A percentile compares a stretch with the other conserved stretches of the same genome.
Conservation (phyloP, 2,113 vertebrate species). For the Anolis carolinensis region DNA sequence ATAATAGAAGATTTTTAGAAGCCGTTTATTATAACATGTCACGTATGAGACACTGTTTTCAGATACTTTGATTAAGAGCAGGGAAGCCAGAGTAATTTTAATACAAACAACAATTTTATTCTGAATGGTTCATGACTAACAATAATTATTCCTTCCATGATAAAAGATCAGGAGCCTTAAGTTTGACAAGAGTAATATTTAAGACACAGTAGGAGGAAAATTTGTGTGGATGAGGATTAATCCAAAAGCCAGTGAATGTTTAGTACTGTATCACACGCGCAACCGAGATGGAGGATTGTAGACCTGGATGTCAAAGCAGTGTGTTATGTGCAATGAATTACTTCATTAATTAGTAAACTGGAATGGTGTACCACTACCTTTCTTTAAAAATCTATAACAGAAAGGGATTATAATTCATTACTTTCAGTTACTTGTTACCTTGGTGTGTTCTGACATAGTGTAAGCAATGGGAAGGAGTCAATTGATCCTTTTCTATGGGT, state of each 20-base stretch:
- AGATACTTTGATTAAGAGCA: slow-evolving; percentile 15
- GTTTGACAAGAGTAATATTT: not conserved
- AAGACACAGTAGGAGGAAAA: not conserved
- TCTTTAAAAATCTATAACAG: too few species aligned
- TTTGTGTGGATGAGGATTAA: not conserved
- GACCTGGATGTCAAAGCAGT: too few species aligned
- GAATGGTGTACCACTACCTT: too few species aligned
- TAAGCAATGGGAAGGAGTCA: too few species aligned
- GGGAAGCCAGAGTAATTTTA: slow-evolving; percentile 15
- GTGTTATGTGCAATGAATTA: too few species aligned
- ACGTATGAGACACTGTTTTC: not conserved
- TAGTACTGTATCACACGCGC: not conserved
- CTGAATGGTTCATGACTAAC: not conserved
- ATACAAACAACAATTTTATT: slow-evolving; percentile 7
- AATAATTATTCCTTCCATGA: not conserved
- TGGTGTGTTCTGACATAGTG: too few species aligned
- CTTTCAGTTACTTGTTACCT: too few species aligned
- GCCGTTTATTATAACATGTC: not conserved
- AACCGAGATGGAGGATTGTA: too few species aligned
- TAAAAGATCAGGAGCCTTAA: slow-evolving; percentile 8
- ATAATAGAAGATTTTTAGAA: slow-evolving; percentile 15
- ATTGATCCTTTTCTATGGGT: too few species aligned
- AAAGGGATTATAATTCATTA: too few species aligned
- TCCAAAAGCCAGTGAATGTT: not conserved
- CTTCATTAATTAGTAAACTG: too few species aligned